Conservation (phyloP, 2,797 vertebrate species). For the Columba guinea region DNA sequence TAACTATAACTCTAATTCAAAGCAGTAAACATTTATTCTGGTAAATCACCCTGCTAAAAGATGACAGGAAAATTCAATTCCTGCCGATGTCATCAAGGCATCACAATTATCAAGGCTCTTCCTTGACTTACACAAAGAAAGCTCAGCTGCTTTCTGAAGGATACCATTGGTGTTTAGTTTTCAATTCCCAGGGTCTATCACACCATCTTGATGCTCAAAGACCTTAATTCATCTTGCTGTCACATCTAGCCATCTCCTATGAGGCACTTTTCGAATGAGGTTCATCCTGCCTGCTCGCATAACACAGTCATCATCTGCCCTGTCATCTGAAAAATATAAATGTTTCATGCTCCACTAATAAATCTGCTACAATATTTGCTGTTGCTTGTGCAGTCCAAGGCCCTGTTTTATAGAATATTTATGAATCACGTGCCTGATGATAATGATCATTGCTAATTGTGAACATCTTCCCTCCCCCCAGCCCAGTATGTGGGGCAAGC, state of each 20-base stretch:
- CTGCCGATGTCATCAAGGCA: not conserved
- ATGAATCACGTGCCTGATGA: conserved; percentile 54
- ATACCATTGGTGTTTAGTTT: conserved; percentile 25
- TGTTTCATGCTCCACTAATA: conserved; percentile 64
- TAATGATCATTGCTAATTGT: conserved; percentile 69
- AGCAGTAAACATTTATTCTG: not conserved
- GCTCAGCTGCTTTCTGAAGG: conserved; percentile 44
- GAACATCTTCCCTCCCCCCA: not conserved
- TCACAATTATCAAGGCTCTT: conserved; percentile 9
- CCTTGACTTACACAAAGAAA: conserved; percentile 11
- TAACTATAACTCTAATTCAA: not conserved
- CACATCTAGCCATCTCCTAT: conserved; percentile 42
- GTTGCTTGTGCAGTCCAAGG: conserved; percentile 24
- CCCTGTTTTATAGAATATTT: conserved; percentile 64
- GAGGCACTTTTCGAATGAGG: conserved; percentile 51
- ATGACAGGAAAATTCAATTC: conserved; percentile 8
- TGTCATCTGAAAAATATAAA: conserved; percentile 72
- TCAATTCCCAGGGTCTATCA: conserved; percentile 61
- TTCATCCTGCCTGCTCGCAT: conserved; percentile 64
- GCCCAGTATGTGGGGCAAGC: not conserved
- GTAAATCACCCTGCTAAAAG: not conserved
- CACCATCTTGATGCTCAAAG: conserved; percentile 33
- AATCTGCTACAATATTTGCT: conserved; percentile 63
- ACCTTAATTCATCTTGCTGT: conserved; percentile 69
- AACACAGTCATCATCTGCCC: conserved; percentile 69